Conservation (phyloP, 2,888 invertebrate species). For the Nasonovia ribisnigri region DNA sequence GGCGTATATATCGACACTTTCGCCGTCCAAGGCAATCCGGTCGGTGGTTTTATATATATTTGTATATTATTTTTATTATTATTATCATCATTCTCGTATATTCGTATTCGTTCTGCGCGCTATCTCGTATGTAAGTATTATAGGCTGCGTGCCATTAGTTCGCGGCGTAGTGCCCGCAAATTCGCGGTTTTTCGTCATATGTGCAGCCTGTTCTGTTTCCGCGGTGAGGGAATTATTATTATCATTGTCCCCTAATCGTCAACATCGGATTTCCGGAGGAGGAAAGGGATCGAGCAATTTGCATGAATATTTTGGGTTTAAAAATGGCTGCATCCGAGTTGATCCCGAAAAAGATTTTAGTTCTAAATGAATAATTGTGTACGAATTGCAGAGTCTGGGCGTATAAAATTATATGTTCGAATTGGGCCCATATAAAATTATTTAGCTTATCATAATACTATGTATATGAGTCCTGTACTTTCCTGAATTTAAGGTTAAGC, state of each 20-base stretch:
- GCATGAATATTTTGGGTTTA: background rate
- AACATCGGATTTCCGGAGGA: background rate
- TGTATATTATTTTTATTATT: background rate
- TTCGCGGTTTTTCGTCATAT: background rate
- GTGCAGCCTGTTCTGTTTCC: background rate
- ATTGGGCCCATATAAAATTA: too few species aligned
- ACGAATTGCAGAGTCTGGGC: too few species aligned
- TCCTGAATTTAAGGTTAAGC: too few species aligned
- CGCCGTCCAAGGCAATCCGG: constrained; percentile 64
- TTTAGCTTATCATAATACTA: too few species aligned
- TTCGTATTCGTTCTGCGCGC: background rate
- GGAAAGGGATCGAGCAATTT: background rate
- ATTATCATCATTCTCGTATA: background rate
- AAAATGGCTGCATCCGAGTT: background rate
- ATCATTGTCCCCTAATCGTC: background rate
- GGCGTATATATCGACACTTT: constrained; percentile 62
- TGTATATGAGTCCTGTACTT: too few species aligned
- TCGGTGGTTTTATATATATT: constrained; percentile 43
- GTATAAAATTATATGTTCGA: too few species aligned
- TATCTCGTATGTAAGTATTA: background rate
- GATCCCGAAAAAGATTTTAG: too few species aligned
- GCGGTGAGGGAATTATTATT: background rate
- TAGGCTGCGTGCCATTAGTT: background rate
- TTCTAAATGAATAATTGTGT: too few species aligned
- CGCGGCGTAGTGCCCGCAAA: background rate